Percentiles rank a stretch among this genome's conserved stretches.
phyloP scores from a whole-genome alignment of 2,888 invertebrate genomes.

The Orchesella flavescens region DNA sequence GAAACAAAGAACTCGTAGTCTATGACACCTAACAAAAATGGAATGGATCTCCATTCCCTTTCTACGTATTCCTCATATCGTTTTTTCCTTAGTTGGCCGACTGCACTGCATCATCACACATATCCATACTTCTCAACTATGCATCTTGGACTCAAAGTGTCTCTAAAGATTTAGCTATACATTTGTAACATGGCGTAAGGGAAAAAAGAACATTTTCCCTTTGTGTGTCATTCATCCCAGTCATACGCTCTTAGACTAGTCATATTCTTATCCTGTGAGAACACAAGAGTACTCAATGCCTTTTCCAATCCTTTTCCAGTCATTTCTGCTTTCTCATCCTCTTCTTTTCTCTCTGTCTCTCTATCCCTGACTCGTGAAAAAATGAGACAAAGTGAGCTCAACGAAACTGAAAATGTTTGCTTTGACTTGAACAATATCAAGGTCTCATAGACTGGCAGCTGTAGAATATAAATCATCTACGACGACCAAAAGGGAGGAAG shows the following conservation, averaged over 20 bases:
- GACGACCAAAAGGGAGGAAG: slow-evolving; percentile 6
- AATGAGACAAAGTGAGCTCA: slow-evolving; percentile 43
- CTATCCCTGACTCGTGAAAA: background rate
- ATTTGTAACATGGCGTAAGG: background rate
- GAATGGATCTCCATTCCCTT: background rate
- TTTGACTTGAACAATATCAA: slow-evolving; percentile 57
- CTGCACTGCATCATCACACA: slow-evolving; percentile 32
- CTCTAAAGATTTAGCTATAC: background rate
- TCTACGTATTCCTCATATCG: background rate
- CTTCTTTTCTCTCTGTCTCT: background rate
- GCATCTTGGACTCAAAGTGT: background rate
- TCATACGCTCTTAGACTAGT: background rate
- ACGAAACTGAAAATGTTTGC: slow-evolving; percentile 48
- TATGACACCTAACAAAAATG: slow-evolving; percentile 54
- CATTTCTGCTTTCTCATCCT: slow-evolving; percentile 4
- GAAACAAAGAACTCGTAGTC: slow-evolving; percentile 44
- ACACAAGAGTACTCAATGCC: background rate
- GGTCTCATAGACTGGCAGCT: slow-evolving; percentile 48
- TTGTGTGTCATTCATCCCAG: slow-evolving; percentile 51
- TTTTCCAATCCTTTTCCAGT: slow-evolving; percentile 12
- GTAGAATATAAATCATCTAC: slow-evolving; percentile 46
- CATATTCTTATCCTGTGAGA: background rate
- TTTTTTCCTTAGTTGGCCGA: slow-evolving; percentile 17
- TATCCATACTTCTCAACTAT: background rate
- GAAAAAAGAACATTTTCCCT: background rate